These are phyloP conservation scores for Camelus dromedarius DNA, from an alignment of 2,113 vertebrate species.

Conservation along the genomic window DNA sequence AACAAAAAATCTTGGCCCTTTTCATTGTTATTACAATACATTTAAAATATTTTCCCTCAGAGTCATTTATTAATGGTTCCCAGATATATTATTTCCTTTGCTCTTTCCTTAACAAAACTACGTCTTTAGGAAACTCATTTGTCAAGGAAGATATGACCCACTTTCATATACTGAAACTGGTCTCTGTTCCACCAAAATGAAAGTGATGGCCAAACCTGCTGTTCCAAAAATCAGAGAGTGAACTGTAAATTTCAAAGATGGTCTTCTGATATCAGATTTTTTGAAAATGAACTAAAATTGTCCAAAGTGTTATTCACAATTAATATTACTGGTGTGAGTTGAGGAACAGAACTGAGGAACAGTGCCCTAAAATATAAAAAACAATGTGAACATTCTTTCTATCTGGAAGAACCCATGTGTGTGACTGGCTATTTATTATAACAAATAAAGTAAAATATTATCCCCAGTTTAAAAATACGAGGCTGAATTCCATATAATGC, in stretches of 20 bases:
- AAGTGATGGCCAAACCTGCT: background rate
- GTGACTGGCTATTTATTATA: background rate
- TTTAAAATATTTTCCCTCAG: background rate
- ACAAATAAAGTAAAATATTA: background rate
- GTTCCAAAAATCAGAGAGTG: background rate
- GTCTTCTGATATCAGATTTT: background rate
- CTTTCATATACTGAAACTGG: background rate
- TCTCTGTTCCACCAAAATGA: background rate
- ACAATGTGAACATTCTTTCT: background rate
- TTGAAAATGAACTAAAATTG: background rate
- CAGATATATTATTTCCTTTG: background rate
- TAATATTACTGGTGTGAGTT: no score
- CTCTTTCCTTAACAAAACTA: conserved; percentile 11
- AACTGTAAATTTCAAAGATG: background rate
- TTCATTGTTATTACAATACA: background rate
- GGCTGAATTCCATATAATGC: background rate
- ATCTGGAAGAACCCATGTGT: background rate
- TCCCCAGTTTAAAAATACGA: background rate
- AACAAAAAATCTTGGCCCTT: background rate
- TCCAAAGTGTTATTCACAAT: background rate
- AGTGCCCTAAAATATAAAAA: background rate
- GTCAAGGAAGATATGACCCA: background rate
- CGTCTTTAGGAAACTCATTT: background rate
- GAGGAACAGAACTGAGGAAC: background rate
- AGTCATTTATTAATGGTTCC: background rate